phyloP scores from a whole-genome alignment of 2,888 invertebrate genomes.

The Microplitis manilae region DNA sequence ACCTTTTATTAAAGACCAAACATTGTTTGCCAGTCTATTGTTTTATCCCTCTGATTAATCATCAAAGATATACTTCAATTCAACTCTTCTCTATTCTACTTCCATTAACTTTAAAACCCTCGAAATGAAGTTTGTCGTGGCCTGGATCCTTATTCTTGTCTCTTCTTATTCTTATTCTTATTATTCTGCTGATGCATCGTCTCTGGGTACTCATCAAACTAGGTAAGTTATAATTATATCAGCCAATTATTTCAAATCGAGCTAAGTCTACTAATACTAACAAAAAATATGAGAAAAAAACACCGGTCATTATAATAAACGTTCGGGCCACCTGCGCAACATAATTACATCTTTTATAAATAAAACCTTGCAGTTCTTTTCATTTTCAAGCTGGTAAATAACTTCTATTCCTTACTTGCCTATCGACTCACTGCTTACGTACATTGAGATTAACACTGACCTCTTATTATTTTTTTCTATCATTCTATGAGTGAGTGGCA shows the following conservation, averaged over 20 bases:
- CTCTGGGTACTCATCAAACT: background rate
- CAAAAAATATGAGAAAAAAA: background rate
- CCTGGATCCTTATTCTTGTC: constrained; percentile 1
- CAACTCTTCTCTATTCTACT: constrained; percentile 13
- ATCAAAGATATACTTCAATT: constrained; percentile 13
- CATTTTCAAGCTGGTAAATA: background rate
- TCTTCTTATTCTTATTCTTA: background rate
- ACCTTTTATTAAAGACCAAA: constrained; percentile 18
- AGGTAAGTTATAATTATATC: constrained; percentile 2
- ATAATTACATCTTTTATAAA: background rate
- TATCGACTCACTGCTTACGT: background rate
- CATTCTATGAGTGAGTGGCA: background rate
- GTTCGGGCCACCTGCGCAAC: background rate
- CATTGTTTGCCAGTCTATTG: constrained; percentile 32
- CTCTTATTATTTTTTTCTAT: constrained; percentile 2
- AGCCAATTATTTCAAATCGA: background rate
- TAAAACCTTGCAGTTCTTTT: background rate
- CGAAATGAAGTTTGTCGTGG: constrained; percentile 8
- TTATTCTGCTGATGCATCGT: background rate
- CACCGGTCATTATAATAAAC: background rate
- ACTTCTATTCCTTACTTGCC: background rate
- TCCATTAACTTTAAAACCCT: background rate
- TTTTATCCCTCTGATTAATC: constrained; percentile 15
- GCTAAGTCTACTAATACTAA: background rate
- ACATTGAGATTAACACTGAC: background rate